Conservation (phyloP, 2,888 invertebrate species). For the Pasiphila rectangulata region DNA sequence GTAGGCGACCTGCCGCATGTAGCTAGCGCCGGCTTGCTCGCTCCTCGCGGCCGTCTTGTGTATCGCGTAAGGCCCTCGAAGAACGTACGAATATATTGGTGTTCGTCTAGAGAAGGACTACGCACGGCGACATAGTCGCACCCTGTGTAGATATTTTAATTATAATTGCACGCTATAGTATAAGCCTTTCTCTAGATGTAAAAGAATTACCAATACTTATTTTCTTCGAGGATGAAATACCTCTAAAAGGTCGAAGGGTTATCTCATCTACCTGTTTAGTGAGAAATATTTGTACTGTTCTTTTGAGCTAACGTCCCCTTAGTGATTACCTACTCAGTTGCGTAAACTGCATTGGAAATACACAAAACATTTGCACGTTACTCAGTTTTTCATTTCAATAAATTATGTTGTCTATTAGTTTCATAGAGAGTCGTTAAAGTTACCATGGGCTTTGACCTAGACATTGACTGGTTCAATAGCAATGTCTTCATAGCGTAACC, state of each 20-base stretch:
- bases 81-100: constrained; percentile 29
- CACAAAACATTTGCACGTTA: constrained; percentile 72
- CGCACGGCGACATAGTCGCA: constrained; percentile 27
- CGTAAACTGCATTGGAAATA: constrained; percentile 69
- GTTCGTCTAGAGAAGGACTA: constrained; percentile 22
- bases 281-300: constrained; percentile 43
- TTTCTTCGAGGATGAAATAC: constrained; percentile 27
- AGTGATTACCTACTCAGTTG: constrained; percentile 54
- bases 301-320: constrained; percentile 50
- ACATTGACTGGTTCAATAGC: constrained; percentile 33
- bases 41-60: constrained; percentile 21
- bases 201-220: constrained; percentile 26
- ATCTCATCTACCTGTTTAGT: constrained; percentile 23
- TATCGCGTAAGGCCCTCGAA: constrained; percentile 23
- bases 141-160: constrained; percentile 27
- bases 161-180: constrained; percentile 27
- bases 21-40: constrained; percentile 39
- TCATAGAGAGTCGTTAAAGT: constrained; percentile 8
- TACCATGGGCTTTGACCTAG: constrained; percentile 36
- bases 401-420: constrained; percentile 14
- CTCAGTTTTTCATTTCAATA: constrained; percentile 66
- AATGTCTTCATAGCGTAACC: constrained; percentile 26
- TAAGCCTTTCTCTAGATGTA: constrained; percentile 23
- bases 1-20: constrained; percentile 55
- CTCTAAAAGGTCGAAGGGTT: constrained; percentile 21